phyloP scores from a whole-genome alignment of 1,140 invertebrate genomes.

The Eueides isabella region DNA sequence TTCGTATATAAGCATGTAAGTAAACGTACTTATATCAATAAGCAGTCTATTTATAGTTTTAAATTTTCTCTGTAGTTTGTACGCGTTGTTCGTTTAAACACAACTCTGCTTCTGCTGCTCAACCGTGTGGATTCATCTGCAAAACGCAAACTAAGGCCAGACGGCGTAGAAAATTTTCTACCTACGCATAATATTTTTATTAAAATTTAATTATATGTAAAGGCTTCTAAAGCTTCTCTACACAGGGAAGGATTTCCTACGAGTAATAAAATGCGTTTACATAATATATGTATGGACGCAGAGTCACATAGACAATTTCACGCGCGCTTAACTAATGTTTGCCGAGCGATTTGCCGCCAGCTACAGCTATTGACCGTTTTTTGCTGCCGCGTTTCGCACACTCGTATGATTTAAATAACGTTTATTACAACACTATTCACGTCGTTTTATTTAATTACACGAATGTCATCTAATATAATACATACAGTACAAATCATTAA shows the following conservation, averaged over 20 bases:
- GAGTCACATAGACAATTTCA: constrained; percentile 67
- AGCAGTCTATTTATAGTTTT: not conserved
- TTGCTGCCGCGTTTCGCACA: constrained; percentile 40
- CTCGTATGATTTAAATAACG: constrained; percentile 7
- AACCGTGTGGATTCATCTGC: constrained; percentile 13
- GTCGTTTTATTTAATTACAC: not conserved
- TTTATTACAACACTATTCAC: not conserved
- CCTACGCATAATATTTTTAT: constrained; percentile 19
- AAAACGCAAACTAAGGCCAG: not conserved
- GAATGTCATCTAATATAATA: not conserved
- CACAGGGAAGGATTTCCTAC: constrained; percentile 24
- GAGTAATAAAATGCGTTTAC: constrained; percentile 46
- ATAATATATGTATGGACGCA: constrained; percentile 52
- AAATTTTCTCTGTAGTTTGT: not conserved
- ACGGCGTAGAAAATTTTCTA: constrained; percentile 3
- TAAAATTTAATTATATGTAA: constrained; percentile 14
- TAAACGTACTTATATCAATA: not conserved
- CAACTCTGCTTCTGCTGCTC: constrained; percentile 2
- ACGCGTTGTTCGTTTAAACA: not conserved
- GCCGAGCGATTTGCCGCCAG: constrained; percentile 67
- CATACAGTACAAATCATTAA: not conserved
- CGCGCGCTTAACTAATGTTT: constrained; percentile 72
- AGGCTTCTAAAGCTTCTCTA: constrained; percentile 7
- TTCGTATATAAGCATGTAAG: not conserved
- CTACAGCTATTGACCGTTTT: constrained; percentile 51